Evolutionary conservation across 1,140 invertebrate genomes (phyloP), one percentile per base, ranked within the genome.

Genomic region (Neodiprion virginianus): DNA sequence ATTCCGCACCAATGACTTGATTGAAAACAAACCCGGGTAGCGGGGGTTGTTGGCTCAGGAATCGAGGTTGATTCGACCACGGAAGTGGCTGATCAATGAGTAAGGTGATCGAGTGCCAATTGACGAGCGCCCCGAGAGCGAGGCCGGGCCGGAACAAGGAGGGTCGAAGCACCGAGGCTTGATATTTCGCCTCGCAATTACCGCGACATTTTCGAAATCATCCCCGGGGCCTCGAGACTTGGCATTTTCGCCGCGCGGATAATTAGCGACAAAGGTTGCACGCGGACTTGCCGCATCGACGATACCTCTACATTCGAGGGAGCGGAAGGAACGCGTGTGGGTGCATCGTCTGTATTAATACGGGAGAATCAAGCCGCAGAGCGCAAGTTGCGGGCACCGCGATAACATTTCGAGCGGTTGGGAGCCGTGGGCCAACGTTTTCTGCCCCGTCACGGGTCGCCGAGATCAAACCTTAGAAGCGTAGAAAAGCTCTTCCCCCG

Each of bases 391-490:
- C 28, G 28, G 28, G 28, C 28, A 40, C 1, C 28, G 28, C 28
- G 28, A 61, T 61, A 61, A 8, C 53, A 61, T 61, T 61, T 61
- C 53, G 53, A 8, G 53, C 4, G 11, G 11, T 40, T 40, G 28
- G 28, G 5, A 40, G 28, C 5, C 28, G 28, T 40, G 28, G 4
- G 53, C 11, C n/a, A 61, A 61, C 53, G 8, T 61, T 61, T 61
- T 61, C 53, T 61, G 53, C 53, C 53, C 53, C 53, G 53, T 61
- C 53, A 61, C 53, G 53, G 53, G 53, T 61, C 53, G 53, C n/a
- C 53, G 53, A 61, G 53, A 61, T 61, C 53, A 81, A 82, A 76
- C 77, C 79, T 67, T 76, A 77, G 73, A 77, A 82, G 79, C 79
- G 81, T 79, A 77, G 76, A 74, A 74, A 76, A 76, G 76, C 79